Base-by-base conservation (phyloP, 2,888 invertebrate species). In the Eristalis arbustorum region DNA sequence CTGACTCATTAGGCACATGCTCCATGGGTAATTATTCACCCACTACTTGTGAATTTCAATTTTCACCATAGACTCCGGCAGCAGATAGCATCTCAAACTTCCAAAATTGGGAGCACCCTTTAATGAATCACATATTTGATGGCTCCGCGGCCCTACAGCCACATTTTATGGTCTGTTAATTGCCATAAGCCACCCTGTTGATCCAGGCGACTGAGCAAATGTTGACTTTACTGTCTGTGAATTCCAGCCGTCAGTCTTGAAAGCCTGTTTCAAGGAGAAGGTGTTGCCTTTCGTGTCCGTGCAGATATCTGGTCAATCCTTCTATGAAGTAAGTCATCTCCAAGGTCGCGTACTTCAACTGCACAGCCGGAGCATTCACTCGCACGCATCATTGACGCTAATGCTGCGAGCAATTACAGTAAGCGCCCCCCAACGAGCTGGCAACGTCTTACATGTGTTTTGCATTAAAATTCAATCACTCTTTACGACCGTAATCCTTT, bases 391-490 rank as follows among this genome's bases (percentile, higher is more conserved):
- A 42, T 18, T n/a, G 14, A 14, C 42, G n/a, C 14, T 49, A 71
- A 76, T 40, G 49, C 22, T 6, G 34, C 28, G 59, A 82, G 67
- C 49, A 63, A 73, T 42, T 56, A 40, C 22, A 68, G 23, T 59
- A 3, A n/a, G 31, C 31, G n/a, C 40, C 57, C 72, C 63, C 63
- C 61, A 28, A 34, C 42, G 63, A n/a, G 28, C 23, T 22, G 23
- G 18, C 59, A 79, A 66, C 66, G n/a, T 22, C 61, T 18, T 34
- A 72, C 67, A 79, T 73, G 79, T 79, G 68, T 73, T 56, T 73
- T 73, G 68, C 73, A 80, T 74, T 74, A 80, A 73, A 74, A 80
- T 68, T 80, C 73, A 74, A 74, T 80, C 73, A 73, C 67, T 73
- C 57, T 68, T 68, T 68, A 73, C 73, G 62, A 74, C 49, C 3